A percentile compares a stretch with the other conserved stretches of the same genome.
phyloP scores from a whole-genome alignment of 1,140 invertebrate genomes.

The Leucophenga varia region DNA sequence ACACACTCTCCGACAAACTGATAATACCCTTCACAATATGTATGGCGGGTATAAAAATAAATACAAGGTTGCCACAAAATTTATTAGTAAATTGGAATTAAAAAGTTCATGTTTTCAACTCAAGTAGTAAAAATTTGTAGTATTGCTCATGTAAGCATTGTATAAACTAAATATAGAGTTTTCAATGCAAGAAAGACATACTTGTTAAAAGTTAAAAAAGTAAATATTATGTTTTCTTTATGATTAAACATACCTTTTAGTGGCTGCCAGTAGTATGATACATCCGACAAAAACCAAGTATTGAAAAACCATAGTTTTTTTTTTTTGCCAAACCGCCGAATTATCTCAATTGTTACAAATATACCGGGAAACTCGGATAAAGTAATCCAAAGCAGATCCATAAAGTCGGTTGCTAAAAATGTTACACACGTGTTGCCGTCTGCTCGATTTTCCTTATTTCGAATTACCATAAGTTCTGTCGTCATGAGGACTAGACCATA shows the following conservation, averaged over 20 bases:
- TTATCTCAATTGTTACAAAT: slow-evolving; percentile 87
- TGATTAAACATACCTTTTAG: slow-evolving; percentile 71
- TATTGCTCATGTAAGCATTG: too few species aligned
- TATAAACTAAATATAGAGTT: too few species aligned
- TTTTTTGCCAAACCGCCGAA: slow-evolving; percentile 90
- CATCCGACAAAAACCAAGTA: slow-evolving; percentile 84
- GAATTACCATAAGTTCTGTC: slow-evolving; percentile 81
- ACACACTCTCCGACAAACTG: too few species aligned
- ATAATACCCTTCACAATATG: too few species aligned
- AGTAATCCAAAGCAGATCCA: slow-evolving; percentile 92
- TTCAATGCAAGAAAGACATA: too few species aligned
- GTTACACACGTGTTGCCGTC: slow-evolving; percentile 54
- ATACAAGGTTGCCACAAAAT: too few species aligned
- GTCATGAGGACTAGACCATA: slow-evolving; percentile 95
- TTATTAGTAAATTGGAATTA: too few species aligned
- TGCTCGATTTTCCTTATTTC: slow-evolving; percentile 32
- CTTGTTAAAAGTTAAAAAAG: too few species aligned
- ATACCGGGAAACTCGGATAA: slow-evolving; percentile 95
- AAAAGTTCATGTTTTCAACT: too few species aligned
- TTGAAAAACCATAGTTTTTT: slow-evolving; percentile 92
- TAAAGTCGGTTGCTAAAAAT: slow-evolving; percentile 83
- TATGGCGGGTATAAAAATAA: too few species aligned
- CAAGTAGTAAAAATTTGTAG: too few species aligned
- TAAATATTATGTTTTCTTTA: too few species aligned
- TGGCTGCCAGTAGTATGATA: slow-evolving; percentile 78